A percentile compares a stretch with the other conserved stretches of the same genome.
Conservation (phyloP, 2,888 invertebrate species). For the Rhingia rostrata region DNA sequence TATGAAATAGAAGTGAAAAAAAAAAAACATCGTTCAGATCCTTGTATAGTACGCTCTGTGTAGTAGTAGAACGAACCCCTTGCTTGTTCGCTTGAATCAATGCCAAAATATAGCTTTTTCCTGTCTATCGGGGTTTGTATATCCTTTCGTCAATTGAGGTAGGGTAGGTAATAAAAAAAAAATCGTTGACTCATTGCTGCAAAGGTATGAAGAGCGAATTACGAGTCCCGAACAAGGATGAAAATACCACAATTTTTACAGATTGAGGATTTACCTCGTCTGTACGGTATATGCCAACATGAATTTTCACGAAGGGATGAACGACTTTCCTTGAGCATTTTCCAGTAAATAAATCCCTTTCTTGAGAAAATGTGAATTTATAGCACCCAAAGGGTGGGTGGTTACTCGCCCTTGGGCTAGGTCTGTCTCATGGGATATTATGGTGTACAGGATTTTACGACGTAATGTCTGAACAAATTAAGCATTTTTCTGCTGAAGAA, state of each 20-base stretch:
- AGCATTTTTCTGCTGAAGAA: background rate
- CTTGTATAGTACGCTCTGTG: conserved; percentile 19
- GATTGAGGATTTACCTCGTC: too few relatives aligned
- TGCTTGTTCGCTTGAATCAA: conserved; percentile 39
- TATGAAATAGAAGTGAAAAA: conserved; percentile 50
- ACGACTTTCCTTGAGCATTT: conserved; percentile 28
- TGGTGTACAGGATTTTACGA: background rate
- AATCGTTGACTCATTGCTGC: conserved; percentile 60
- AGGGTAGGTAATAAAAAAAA: conserved; percentile 47
- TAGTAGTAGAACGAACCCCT: conserved; percentile 18
- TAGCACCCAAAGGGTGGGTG: conserved; percentile 1
- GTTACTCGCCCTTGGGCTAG: conserved; percentile 34
- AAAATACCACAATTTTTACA: conserved; percentile 17
- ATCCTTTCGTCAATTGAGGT: conserved; percentile 28
- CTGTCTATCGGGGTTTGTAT: background rate
- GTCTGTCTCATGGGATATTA: conserved; percentile 3
- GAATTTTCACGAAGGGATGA: conserved; percentile 13
- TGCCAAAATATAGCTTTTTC: conserved; percentile 22
- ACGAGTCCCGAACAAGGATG: conserved; percentile 30
- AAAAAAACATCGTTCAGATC: background rate
- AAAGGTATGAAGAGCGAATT: conserved; percentile 25
- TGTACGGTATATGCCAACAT: too few relatives aligned
- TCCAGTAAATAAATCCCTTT: conserved; percentile 27
- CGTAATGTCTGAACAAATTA: conserved; percentile 6
- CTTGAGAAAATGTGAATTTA: conserved; percentile 39